Conservation (phyloP, 2,113 vertebrate genomes). For the Naja naja region DNA sequence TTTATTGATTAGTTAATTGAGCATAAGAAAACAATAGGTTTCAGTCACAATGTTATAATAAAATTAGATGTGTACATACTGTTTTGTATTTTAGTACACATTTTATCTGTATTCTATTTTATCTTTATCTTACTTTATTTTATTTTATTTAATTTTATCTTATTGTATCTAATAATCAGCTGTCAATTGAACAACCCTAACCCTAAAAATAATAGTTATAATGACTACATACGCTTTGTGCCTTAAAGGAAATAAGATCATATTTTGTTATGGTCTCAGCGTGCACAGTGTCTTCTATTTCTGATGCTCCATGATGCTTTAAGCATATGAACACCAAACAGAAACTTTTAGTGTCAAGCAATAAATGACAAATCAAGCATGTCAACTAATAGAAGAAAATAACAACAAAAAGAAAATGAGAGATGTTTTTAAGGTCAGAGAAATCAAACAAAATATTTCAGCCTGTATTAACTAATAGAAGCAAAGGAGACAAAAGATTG, state of each 20-base stretch:
- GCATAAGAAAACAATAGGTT: background rate
- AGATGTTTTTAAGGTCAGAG: background rate
- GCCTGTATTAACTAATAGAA: background rate
- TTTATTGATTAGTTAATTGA: background rate
- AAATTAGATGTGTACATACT: background rate
- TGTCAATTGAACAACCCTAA: background rate
- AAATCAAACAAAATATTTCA: background rate
- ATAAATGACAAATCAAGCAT: background rate
- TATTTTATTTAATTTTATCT: too few relatives aligned
- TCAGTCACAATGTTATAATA: background rate
- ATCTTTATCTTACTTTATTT: too few relatives aligned
- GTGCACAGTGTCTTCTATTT: background rate
- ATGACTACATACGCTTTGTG: background rate
- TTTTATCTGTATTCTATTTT: too few relatives aligned
- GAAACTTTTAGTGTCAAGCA: background rate
- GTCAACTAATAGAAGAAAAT: background rate
- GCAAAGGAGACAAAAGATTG: background rate
- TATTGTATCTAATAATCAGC: too few relatives aligned
- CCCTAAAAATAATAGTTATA: background rate
- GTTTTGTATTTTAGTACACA: too few relatives aligned
- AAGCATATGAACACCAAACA: background rate
- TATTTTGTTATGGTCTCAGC: background rate
- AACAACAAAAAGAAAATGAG: background rate
- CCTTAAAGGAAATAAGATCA: background rate
- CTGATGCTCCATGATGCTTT: background rate